Evolutionary conservation across 2,888 invertebrate species (phyloP).

Genomic region (Trissolcus brochymenae): DNA sequence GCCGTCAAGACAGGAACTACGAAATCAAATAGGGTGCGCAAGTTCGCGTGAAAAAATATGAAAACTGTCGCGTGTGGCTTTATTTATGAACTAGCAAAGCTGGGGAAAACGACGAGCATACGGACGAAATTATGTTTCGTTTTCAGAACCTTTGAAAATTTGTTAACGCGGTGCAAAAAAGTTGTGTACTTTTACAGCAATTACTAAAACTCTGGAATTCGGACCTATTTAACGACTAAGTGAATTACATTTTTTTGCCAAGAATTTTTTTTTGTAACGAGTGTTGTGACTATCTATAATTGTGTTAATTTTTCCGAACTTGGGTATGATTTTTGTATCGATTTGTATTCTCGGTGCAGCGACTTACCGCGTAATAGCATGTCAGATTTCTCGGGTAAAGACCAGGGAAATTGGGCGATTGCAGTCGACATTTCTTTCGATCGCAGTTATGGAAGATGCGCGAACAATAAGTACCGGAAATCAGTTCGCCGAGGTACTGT

Average conservation of each 20-base stretch:
- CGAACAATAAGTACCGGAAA: slow-evolving; percentile 94
- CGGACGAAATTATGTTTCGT: slow-evolving; percentile 59
- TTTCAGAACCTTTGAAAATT: slow-evolving; percentile 55
- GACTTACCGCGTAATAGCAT: slow-evolving; percentile 91
- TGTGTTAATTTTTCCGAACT: not conserved
- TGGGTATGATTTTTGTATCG: not conserved
- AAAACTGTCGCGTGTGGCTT: slow-evolving; percentile 7
- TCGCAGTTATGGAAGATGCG: slow-evolving; percentile 95
- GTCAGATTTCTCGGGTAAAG: slow-evolving; percentile 95
- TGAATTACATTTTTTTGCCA: not conserved
- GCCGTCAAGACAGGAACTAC: slow-evolving; percentile 12
- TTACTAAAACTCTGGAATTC: slow-evolving; percentile 48
- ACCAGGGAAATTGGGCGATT: slow-evolving; percentile 95
- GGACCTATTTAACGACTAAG: slow-evolving; percentile 4
- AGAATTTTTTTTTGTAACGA: not conserved
- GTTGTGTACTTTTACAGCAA: slow-evolving; percentile 48
- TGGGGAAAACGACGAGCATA: slow-evolving; percentile 8
- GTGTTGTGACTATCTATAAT: not conserved
- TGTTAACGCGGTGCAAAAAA: slow-evolving; percentile 57
- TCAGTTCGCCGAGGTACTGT: slow-evolving; percentile 90
- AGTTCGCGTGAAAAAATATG: slow-evolving; percentile 26
- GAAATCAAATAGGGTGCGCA: slow-evolving; percentile 27
- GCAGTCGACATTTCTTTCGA: slow-evolving; percentile 90
- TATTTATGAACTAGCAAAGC: slow-evolving; percentile 26
- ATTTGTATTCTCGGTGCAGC: not conserved